phyloP scores from a whole-genome alignment of 2,113 vertebrate species.

The Hippocampus abdominalis region DNA sequence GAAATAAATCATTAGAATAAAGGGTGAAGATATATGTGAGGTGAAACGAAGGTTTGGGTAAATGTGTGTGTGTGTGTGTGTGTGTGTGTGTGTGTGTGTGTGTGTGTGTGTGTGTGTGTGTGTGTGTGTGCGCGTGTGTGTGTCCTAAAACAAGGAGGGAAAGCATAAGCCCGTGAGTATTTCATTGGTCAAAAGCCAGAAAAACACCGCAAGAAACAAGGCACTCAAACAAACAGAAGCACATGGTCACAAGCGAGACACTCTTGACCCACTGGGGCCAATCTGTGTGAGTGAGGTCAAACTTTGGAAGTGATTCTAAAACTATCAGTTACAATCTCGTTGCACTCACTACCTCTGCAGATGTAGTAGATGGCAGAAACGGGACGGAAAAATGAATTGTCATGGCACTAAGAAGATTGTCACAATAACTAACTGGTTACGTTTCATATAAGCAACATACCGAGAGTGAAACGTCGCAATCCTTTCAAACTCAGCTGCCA shows the following conservation, averaged over 20 bases:
- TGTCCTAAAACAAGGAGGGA: slow-evolving; percentile 15
- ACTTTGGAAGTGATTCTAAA: slow-evolving; percentile 10
- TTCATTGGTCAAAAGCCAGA: slow-evolving; percentile 44
- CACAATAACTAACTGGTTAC: not conserved
- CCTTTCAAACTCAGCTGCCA: no score
- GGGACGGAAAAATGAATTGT: not conserved
- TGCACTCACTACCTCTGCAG: not conserved
- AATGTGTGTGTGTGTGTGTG: not conserved
- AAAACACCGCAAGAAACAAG: slow-evolving; percentile 37
- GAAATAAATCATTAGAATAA: not conserved
- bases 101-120: not conserved
- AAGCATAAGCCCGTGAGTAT: slow-evolving; percentile 32
- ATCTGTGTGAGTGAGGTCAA: slow-evolving; percentile 21
- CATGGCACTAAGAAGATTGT: not conserved
- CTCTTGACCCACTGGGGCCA: slow-evolving; percentile 21
- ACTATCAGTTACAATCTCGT: not conserved
- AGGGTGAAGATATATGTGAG: not conserved
- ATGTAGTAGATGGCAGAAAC: slow-evolving; percentile 13
- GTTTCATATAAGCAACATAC: not conserved
- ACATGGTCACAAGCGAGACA: not conserved
- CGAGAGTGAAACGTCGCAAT: no score
- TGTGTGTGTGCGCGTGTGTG: not conserved
- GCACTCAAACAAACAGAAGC: not conserved
- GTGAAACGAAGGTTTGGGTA: not conserved
- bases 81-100: no score